phyloP scores from a whole-genome alignment of 2,797 vertebrate species.

The Phataginus tetradactyla region DNA sequence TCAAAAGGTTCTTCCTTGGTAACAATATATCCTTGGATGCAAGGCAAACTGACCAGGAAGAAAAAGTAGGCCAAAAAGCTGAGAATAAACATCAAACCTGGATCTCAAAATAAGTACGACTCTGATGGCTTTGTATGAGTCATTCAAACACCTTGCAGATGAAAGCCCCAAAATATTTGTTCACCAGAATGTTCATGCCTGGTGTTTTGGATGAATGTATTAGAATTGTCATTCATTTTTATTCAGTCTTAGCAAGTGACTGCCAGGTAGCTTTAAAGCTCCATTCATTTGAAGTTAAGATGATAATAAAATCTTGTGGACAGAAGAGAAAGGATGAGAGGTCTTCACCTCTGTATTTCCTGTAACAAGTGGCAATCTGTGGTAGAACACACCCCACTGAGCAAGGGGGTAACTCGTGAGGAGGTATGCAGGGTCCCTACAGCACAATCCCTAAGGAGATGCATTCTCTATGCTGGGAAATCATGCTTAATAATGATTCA shows the following conservation, averaged over 20 bases:
- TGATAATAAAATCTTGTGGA: not conserved
- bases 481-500: not conserved
- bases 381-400: not conserved
- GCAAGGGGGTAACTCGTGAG: not conserved
- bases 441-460: not conserved
- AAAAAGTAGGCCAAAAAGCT: constrained; percentile 43
- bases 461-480: too few relatives aligned
- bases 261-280: not conserved
- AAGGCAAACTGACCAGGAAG: not conserved
- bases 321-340: not conserved
- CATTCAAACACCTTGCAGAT: not conserved
- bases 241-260: not conserved
- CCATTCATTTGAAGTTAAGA: not conserved
- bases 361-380: not conserved
- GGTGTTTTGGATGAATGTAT: not conserved
- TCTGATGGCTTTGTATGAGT: not conserved
- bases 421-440: fast-evolving
- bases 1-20: constrained; percentile 15
- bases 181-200: not conserved
- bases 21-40: not conserved
- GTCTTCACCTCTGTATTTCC: not conserved
- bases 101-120: not conserved
- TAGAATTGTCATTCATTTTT: not conserved
- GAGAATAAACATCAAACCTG: constrained; percentile 54
- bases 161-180: not conserved